Evolutionary conservation across 2,797 vertebrate genomes (phyloP).

Genomic region (Scolopax rusticola): DNA sequence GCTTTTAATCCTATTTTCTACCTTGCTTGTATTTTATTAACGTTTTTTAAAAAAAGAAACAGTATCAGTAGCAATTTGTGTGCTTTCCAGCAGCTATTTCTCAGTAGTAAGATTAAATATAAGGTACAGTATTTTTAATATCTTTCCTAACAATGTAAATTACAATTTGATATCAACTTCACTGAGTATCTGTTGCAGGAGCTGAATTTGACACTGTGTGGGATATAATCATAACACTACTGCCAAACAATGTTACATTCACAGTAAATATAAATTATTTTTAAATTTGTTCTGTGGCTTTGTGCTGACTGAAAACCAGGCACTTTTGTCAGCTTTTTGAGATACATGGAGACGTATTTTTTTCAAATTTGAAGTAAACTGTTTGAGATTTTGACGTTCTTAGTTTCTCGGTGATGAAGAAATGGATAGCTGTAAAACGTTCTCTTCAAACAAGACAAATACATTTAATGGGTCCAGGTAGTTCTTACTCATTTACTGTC

Average conservation of each 20-base stretch:
- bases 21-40: slow-evolving; percentile 70
- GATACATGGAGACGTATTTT: neutral
- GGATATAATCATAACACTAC: slow-evolving; percentile 26
- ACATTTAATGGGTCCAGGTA: neutral
- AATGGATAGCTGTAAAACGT: neutral
- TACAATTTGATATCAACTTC: slow-evolving; percentile 53
- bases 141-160: slow-evolving; percentile 66
- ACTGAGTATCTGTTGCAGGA: slow-evolving; percentile 14
- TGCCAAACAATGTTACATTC: slow-evolving; percentile 45
- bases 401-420: slow-evolving; percentile 41
- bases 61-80: slow-evolving; percentile 55
- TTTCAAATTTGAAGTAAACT: slow-evolving; percentile 31
- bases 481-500: slow-evolving; percentile 32
- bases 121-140: slow-evolving; percentile 62
- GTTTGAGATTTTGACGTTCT: slow-evolving; percentile 41
- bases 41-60: slow-evolving; percentile 37
- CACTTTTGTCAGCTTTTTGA: neutral
- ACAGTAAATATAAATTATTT: slow-evolving; percentile 48
- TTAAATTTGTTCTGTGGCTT: slow-evolving; percentile 13
- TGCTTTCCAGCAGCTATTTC: slow-evolving; percentile 60
- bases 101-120: slow-evolving; percentile 40
- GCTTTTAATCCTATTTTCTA: slow-evolving; percentile 72
- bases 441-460: slow-evolving; percentile 9
- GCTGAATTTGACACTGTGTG: slow-evolving; percentile 62
- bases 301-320: slow-evolving; percentile 43